Conservation (phyloP, 2,888 invertebrate species). For the Anagyrus pseudococci region DNA sequence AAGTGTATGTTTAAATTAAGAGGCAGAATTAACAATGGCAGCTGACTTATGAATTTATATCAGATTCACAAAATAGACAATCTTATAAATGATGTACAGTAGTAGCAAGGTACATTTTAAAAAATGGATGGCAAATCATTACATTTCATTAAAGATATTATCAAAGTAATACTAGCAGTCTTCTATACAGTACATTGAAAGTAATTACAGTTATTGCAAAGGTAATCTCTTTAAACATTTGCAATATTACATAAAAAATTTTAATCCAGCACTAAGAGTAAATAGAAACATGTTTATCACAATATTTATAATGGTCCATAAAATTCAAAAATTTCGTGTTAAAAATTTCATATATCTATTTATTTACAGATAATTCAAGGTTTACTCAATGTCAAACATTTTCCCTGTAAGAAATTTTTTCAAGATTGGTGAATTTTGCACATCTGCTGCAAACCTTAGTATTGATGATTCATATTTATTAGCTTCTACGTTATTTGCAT, state of each 20-base stretch:
- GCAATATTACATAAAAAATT: constrained; percentile 2
- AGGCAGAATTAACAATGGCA: constrained; percentile 17
- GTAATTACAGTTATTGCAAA: constrained; percentile 30
- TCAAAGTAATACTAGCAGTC: constrained; percentile 23
- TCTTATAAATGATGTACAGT: not conserved
- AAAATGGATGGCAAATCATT: not conserved
- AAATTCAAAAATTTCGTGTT: too few relatives aligned
- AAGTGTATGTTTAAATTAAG: not conserved
- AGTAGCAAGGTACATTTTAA: too few relatives aligned
- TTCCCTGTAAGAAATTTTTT: constrained; percentile 34
- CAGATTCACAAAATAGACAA: not conserved
- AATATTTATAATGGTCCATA: constrained; percentile 30
- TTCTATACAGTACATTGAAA: constrained; percentile 32
- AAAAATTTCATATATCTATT: constrained; percentile 17
- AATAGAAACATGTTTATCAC: constrained; percentile 25
- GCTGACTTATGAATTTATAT: not conserved
- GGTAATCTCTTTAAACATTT: constrained; percentile 22
- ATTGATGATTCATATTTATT: constrained; percentile 64
- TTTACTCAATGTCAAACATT: constrained; percentile 35
- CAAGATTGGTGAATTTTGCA: constrained; percentile 55
- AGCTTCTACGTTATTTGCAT: constrained; percentile 27
- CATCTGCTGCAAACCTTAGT: constrained; percentile 63
- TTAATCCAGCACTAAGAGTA: constrained; percentile 6
- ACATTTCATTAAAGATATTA: not conserved
- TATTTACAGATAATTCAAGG: not conserved